These are phyloP conservation scores for Dendrolimus pini DNA, from an alignment of 2,888 invertebrate species.

Conservation along the genomic window DNA sequence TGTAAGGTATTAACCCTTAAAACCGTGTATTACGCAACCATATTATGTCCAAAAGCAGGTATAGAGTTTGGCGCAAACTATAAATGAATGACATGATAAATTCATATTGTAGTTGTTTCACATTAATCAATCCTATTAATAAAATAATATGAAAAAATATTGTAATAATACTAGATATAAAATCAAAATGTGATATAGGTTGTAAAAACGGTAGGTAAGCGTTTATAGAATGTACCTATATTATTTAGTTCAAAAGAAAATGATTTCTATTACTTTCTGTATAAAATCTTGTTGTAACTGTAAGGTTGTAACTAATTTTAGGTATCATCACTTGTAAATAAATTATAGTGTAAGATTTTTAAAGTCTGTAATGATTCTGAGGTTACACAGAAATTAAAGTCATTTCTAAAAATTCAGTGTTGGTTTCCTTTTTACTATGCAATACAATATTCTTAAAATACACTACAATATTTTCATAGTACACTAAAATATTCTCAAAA, in stretches of 20 bases:
- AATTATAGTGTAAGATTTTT: constrained; percentile 71
- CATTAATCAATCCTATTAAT: constrained; percentile 1
- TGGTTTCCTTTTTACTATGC: constrained; percentile 8
- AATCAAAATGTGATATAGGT: constrained; percentile 75
- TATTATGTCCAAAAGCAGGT: too few relatives aligned
- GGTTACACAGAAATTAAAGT: constrained; percentile 65
- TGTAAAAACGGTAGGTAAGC: constrained; percentile 66
- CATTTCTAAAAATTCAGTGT: constrained; percentile 57
- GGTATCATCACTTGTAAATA: constrained; percentile 60
- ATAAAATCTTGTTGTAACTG: constrained; percentile 32
- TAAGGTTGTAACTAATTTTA: constrained; percentile 51
- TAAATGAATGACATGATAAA: too few relatives aligned
- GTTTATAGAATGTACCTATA: constrained; percentile 52
- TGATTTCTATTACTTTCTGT: constrained; percentile 31
- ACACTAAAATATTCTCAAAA: too few relatives aligned
- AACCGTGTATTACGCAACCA: too few relatives aligned
- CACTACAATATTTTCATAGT: too few relatives aligned
- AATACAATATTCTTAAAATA: too few relatives aligned
- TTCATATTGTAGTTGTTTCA: too few relatives aligned
- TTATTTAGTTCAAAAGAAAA: constrained; percentile 27
- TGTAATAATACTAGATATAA: constrained; percentile 43
- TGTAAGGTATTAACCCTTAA: too few relatives aligned
- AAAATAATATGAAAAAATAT: not conserved
- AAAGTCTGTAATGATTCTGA: constrained; percentile 73
- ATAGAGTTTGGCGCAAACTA: too few relatives aligned